Base-by-base conservation (phyloP, 1,140 invertebrate species). In the Plectrocnemia conspersa region DNA sequence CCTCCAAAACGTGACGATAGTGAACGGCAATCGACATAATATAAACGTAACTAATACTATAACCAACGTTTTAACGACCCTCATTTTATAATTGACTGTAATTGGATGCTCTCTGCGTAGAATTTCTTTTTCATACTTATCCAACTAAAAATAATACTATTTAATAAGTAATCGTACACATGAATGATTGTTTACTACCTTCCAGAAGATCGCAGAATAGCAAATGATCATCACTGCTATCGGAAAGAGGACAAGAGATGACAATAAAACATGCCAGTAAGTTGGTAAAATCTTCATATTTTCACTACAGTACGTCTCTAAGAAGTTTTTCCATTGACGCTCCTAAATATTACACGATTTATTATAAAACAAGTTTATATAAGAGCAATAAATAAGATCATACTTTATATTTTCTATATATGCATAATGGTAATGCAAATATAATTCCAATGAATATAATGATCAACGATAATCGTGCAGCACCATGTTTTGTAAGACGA, bases 191-290 rank as follows among this genome's bases (percentile, higher is more conserved):
- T 7, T 19, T 44, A 54, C 65, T 70, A 82, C 81, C 69, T 83
- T 83, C 33, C 78, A 68, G 47, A 85, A 79, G 50, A 85, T 83
- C 7, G 79, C 73, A 2, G 76, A 71, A 56, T 85, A 85, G 61
- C 79, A 82, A 23, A 86, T 65, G 1, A 81, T 68, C 81, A 88
- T 86, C 1, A 85, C 74, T 0, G 73, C 67, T 1, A 88, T 65
- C 0, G 86, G 86, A 15, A 85, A 63, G 83, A 85, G 88, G 0
- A 88, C 84, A 13, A 87, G 64, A 3, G 85, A 69, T 1, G 79
- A 76, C 6, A 86, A 73, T 0, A 88, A 75, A 13, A 88, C 79
- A 59, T 86, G 80, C 86, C 86, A 89, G 62, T 88, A 89, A 16
- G 82, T 77, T 11, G 78, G 76, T 9, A 83, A 66, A 0, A 84